Base-by-base conservation (phyloP, 2,113 vertebrate species). In the Oenanthe melanoleuca region DNA sequence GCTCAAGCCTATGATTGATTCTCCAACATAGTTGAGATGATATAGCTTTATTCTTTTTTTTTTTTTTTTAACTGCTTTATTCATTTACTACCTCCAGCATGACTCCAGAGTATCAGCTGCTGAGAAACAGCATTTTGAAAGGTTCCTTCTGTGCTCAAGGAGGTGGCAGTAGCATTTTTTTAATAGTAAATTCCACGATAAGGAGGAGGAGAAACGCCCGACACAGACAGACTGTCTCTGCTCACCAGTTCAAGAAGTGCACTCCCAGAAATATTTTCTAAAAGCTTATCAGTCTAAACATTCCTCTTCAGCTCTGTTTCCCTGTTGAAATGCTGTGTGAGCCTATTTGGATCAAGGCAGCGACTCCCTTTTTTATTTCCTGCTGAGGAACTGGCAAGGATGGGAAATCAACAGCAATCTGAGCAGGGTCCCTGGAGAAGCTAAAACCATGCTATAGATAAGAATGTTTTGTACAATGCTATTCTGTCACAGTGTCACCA, bases 211-310 rank as follows among this genome's bases (percentile, higher is more conserved):
- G 82, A 97, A 97, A 90, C 92, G 86, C 71, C 84, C 7, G 1
- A 86, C 84, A 91, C 78, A 97, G 96, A 97, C 97, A 97, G 94
- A 79, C 94, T 95, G 95, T 96, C 96, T 98, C 97, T 95, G 91
- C 92, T 96, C 63, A 89, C 81, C 94, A 96, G 93, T 97, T 96
- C 92, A 89, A 66, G 96, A 97, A 97, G 86, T 86, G 65, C 89
- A 96, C 92, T 97, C 96, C 96, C 94, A 95, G 94, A 98, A 97
- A 98, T 97, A 94, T 84, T 97, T 97, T 94, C 93, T 96, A 80
- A 70, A 59, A 55, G 56, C 88, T 97, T 97, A 97, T 97, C 96
- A 96, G 69, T 77, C 83, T 67, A 80, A 95, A 93, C 95, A 97
- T 97, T 97, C 97, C 93, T 90, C 80, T 91, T 91, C 75, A 63